A percentile compares a stretch with the other conserved stretches of the same genome.
Conservation (phyloP, 1,140 invertebrate genomes). For the Conus betulinus region DNA sequence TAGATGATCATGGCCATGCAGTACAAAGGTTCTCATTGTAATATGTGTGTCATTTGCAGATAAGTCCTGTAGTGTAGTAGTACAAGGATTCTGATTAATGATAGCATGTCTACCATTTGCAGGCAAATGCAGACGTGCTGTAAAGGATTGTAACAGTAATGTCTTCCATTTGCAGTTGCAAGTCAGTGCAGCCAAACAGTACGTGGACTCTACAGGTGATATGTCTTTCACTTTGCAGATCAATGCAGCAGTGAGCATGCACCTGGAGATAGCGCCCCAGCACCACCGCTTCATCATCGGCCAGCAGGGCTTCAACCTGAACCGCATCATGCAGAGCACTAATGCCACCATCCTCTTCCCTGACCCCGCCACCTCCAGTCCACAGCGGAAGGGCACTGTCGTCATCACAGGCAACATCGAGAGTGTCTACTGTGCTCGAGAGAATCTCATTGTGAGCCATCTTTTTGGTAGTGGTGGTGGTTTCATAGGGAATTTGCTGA, state of each 20-base stretch:
- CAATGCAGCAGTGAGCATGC: conserved; percentile 88
- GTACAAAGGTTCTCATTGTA: no score
- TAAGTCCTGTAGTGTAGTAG: no score
- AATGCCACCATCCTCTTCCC: conserved; percentile 85
- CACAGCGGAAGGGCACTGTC: conserved; percentile 91
- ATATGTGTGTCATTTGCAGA: no score
- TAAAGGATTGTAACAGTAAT: no score
- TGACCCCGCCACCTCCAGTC: conserved; percentile 73
- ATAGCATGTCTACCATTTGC: no score
- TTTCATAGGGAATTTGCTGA: no score
- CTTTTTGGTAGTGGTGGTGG: background rate
- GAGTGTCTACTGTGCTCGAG: conserved; percentile 90
- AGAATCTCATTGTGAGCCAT: conserved; percentile 89
- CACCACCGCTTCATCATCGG: conserved; percentile 93
- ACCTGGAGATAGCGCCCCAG: conserved; percentile 94
- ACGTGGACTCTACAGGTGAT: no score
- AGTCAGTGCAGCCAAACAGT: no score
- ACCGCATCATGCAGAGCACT: conserved; percentile 90
- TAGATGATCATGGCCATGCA: no score
- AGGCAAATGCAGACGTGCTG: no score
- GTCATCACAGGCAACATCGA: conserved; percentile 92
- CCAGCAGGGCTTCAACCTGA: conserved; percentile 88
- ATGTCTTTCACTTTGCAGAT: conserved; percentile 41
- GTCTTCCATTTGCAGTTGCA: no score
- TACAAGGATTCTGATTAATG: no score